Evolutionary conservation across 2,888 invertebrate genomes (phyloP).

Genomic region (Pasiphila rectangulata): DNA sequence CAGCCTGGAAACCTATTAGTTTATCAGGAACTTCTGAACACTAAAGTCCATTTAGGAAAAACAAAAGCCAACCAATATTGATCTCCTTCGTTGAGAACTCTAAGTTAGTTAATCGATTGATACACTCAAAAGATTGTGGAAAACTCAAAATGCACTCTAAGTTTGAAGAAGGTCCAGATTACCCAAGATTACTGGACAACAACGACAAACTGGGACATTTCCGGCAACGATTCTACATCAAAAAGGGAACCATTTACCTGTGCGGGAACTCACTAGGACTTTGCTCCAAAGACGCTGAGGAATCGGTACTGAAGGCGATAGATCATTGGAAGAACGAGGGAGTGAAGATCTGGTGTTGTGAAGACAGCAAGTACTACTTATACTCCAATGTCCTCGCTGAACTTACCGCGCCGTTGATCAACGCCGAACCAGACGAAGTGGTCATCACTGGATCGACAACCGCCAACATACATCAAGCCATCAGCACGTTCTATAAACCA

Average conservation of each 20-base stretch:
- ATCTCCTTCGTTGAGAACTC: too few relatives aligned
- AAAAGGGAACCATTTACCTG: constrained; percentile 57
- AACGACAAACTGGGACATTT: constrained; percentile 58
- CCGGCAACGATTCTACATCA: constrained; percentile 55
- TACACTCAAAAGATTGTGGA: too few relatives aligned
- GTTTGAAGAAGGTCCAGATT: constrained; percentile 50
- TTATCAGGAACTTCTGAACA: background rate
- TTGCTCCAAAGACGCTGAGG: constrained; percentile 60
- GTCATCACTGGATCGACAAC: constrained; percentile 55
- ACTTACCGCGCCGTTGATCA: constrained; percentile 61
- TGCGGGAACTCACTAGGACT: constrained; percentile 69
- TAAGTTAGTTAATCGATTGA: too few relatives aligned
- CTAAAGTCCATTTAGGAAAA: background rate
- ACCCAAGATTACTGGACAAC: constrained; percentile 53
- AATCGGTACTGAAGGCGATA: constrained; percentile 42
- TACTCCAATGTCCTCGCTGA: constrained; percentile 52
- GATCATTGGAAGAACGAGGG: constrained; percentile 61
- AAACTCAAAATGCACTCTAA: constrained; percentile 38
- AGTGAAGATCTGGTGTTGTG: constrained; percentile 57
- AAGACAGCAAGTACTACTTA: constrained; percentile 55
- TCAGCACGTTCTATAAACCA: constrained; percentile 66
- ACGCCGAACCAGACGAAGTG: constrained; percentile 57
- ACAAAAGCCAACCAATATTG: too few relatives aligned
- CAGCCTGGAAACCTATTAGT: constrained; percentile 5
- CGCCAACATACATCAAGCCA: constrained; percentile 58